Percentiles rank a stretch among this genome's conserved stretches.
These are phyloP conservation scores for Bryconaethiops microstoma DNA, from an alignment of 2,797 vertebrate genomes.

Conservation along the genomic window DNA sequence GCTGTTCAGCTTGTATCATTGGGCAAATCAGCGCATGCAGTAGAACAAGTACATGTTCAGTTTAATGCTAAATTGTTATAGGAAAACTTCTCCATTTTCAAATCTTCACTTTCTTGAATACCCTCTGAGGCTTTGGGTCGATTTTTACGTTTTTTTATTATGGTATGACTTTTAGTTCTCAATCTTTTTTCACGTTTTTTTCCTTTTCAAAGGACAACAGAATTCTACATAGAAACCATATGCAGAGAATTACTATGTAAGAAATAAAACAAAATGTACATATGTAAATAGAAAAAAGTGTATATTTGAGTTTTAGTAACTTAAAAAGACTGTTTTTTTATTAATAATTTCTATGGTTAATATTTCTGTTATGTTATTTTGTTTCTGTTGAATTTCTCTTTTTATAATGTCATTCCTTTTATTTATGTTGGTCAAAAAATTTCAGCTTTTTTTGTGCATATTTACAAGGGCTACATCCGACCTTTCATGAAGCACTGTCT, in stretches of 20 bases:
- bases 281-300: slow-evolving; percentile 93
- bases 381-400: slow-evolving; percentile 50
- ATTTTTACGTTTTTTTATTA: background rate
- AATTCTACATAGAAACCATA: slow-evolving; percentile 14
- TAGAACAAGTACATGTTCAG: background rate
- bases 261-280: slow-evolving; percentile 71
- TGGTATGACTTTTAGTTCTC: background rate
- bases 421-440: slow-evolving; percentile 72
- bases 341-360: slow-evolving; percentile 58
- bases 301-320: slow-evolving; percentile 97
- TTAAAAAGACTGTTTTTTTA: slow-evolving; percentile 83
- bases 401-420: slow-evolving; percentile 87
- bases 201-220: background rate
- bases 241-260: background rate
- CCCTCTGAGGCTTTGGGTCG: background rate
- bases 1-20: background rate
- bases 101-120: background rate
- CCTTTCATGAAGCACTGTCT: slow-evolving; percentile 14
- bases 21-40: background rate
- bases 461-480: slow-evolving; percentile 48
- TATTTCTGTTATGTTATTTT: slow-evolving; percentile 57
- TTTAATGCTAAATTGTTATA: background rate
- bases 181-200: background rate
- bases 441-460: slow-evolving; percentile 56
- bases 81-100: background rate